These are phyloP conservation scores for Tiliqua scincoides DNA, from an alignment of 2,113 vertebrate genomes.

Conservation along the genomic window DNA sequence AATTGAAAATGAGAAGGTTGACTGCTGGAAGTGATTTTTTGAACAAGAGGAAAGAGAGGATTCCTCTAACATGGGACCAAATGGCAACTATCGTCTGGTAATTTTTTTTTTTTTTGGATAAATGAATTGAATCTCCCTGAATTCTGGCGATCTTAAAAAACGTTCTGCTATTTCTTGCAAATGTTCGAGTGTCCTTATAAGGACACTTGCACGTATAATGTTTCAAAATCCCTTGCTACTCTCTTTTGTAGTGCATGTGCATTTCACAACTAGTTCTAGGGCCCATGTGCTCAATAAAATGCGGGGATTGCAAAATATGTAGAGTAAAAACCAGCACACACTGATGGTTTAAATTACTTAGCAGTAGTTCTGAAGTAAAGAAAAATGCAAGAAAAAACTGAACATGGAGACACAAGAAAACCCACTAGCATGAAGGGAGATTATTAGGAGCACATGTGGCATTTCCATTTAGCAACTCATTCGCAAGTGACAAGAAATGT, in stretches of 20 bases:
- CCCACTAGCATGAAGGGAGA: background rate
- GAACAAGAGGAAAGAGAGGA: background rate
- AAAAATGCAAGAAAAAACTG: background rate
- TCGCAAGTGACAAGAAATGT: background rate
- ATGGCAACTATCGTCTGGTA: background rate
- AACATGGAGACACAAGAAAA: background rate
- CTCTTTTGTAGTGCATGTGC: accelerated
- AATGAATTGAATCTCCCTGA: background rate
- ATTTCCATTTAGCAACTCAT: constrained; percentile 21
- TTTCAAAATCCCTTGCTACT: background rate
- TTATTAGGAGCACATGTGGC: constrained; percentile 22
- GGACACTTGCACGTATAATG: too few relatives aligned
- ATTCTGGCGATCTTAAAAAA: background rate
- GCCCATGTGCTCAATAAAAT: constrained; percentile 1
- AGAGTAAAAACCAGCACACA: constrained; percentile 27
- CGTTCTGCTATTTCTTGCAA: background rate
- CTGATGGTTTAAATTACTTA: background rate
- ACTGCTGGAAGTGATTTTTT: background rate
- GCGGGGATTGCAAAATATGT: background rate
- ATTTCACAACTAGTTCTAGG: constrained; percentile 10
- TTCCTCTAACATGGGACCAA: background rate
- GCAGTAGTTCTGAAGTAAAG: background rate
- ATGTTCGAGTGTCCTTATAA: too few relatives aligned
- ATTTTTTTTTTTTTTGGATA: background rate
- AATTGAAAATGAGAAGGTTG: background rate